Percentiles rank a stretch among this genome's conserved stretches.
Conservation (phyloP, 2,888 invertebrate genomes). For the Patella pellucida region DNA sequence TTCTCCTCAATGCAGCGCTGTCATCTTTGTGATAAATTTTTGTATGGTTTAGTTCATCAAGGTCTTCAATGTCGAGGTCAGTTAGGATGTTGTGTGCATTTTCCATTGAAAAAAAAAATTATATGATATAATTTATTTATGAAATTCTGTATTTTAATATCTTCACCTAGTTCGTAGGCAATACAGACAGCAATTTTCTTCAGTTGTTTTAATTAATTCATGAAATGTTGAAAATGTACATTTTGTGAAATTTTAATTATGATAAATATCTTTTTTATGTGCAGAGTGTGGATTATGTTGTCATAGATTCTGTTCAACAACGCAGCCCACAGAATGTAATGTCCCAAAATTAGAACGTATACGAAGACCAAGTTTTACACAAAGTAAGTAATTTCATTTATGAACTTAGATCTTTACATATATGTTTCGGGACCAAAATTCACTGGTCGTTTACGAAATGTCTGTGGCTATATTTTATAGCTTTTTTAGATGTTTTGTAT, state of each 20-base stretch:
- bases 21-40: slow-evolving; percentile 81
- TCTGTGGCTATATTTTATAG: too few relatives aligned
- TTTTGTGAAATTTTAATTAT: not conserved
- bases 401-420: too few relatives aligned
- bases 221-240: not conserved
- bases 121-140: too few relatives aligned
- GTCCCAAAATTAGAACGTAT: slow-evolving; percentile 68
- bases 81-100: slow-evolving; percentile 17
- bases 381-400: slow-evolving; percentile 47
- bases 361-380: slow-evolving; percentile 66
- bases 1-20: slow-evolving; percentile 80
- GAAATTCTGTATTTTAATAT: too few relatives aligned
- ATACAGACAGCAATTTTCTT: too few relatives aligned
- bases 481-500: too few relatives aligned
- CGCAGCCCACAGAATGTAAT: slow-evolving; percentile 76
- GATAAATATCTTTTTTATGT: slow-evolving; percentile 33
- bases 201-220: too few relatives aligned
- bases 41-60: slow-evolving; percentile 80
- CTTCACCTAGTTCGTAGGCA: too few relatives aligned
- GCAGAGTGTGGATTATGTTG: slow-evolving; percentile 80
- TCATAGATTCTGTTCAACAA: slow-evolving; percentile 80
- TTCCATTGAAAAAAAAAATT: too few relatives aligned
- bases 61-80: slow-evolving; percentile 80
- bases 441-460: too few relatives aligned
- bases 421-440: too few relatives aligned